phyloP scores from a whole-genome alignment of 2,113 vertebrate species.

The Raja brachyura region DNA sequence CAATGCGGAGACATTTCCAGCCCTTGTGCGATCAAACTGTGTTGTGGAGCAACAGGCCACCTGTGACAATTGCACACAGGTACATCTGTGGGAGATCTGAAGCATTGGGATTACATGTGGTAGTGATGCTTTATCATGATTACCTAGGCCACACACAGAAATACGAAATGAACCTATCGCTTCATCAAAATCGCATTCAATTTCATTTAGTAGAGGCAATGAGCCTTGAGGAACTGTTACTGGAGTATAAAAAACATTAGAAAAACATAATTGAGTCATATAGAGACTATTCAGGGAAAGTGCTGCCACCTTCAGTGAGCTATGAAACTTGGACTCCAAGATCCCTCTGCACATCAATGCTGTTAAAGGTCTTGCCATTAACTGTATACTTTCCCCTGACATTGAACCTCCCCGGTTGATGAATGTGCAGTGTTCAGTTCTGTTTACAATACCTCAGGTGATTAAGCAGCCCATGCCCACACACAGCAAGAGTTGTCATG shows the following conservation, averaged over 20 bases:
- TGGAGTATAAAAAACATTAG: neutral
- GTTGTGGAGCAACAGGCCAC: neutral
- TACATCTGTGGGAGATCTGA: neutral
- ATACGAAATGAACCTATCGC: neutral
- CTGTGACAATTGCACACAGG: neutral
- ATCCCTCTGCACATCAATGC: too few relatives aligned
- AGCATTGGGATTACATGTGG: neutral
- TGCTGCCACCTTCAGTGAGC: too few relatives aligned
- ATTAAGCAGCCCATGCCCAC: too few relatives aligned
- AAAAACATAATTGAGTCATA: neutral
- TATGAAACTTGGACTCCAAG: too few relatives aligned
- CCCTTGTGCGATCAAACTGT: neutral
- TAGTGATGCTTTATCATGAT: neutral
- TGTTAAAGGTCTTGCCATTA: too few relatives aligned
- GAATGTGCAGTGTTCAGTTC: neutral
- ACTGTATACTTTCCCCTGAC: too few relatives aligned
- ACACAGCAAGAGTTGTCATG: too few relatives aligned
- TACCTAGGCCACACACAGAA: neutral
- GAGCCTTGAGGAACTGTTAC: too few relatives aligned
- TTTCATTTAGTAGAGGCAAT: neutral
- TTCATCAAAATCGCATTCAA: constrained; percentile 1
- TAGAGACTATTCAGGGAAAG: neutral
- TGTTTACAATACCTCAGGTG: too few relatives aligned
- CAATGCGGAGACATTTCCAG: too few relatives aligned
- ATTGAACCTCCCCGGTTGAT: neutral